Percentiles rank a stretch among this genome's conserved stretches.
These are phyloP conservation scores for Drosophila falleni DNA, from an alignment of 2,888 invertebrate species.

Conservation along the genomic window DNA sequence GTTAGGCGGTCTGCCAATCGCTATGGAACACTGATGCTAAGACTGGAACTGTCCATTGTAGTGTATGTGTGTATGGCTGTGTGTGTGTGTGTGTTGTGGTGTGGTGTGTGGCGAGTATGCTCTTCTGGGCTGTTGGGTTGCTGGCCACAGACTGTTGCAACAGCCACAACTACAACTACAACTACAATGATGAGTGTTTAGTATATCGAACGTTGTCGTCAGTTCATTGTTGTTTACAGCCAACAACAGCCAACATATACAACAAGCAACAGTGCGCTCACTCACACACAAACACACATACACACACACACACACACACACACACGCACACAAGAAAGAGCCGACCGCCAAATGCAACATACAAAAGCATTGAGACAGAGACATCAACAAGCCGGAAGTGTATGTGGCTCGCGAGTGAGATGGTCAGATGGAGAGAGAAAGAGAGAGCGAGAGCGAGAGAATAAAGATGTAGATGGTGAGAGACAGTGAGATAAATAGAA, in stretches of 20 bases:
- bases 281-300: slow-evolving; percentile 19
- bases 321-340: slow-evolving; percentile 22
- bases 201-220: slow-evolving; percentile 55
- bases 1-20: slow-evolving; percentile 37
- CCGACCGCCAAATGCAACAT: slow-evolving; percentile 58
- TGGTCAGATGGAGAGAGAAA: slow-evolving; percentile 8
- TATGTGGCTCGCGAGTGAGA: slow-evolving; percentile 45
- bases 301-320: slow-evolving; percentile 19
- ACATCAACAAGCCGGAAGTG: slow-evolving; percentile 65
- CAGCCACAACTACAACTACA: slow-evolving; percentile 37
- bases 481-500: slow-evolving; percentile 13
- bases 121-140: slow-evolving; percentile 27
- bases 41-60: slow-evolving; percentile 36
- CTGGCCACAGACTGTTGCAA: slow-evolving; percentile 58
- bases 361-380: slow-evolving; percentile 60
- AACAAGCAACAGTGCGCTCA: slow-evolving; percentile 32
- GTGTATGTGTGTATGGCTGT: slow-evolving; percentile 14
- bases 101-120: slow-evolving; percentile 19
- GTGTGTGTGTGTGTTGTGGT: slow-evolving; percentile 24
- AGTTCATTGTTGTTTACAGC: slow-evolving; percentile 75
- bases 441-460: slow-evolving; percentile 20
- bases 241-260: slow-evolving; percentile 41
- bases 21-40: slow-evolving; percentile 20
- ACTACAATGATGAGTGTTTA: slow-evolving; percentile 37
- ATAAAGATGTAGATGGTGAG: slow-evolving; percentile 20